Conservation (phyloP, 2,797 vertebrate genomes). For the Bovichtus variegatus region DNA sequence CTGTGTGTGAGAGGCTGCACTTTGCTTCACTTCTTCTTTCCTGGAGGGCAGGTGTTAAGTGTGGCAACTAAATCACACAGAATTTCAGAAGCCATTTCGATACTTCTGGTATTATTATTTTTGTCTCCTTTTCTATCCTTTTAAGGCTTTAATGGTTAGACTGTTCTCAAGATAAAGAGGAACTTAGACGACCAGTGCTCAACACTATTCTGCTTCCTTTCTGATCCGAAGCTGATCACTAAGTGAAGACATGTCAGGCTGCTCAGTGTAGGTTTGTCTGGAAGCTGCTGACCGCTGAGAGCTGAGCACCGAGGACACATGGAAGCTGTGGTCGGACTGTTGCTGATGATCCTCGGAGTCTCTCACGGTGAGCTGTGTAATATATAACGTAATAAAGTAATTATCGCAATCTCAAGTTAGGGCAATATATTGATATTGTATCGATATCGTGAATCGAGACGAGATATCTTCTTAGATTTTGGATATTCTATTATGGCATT, state of each 20-base stretch:
- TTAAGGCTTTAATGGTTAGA: neutral
- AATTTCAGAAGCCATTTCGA: neutral
- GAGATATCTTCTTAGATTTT: no score
- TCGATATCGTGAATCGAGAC: no score
- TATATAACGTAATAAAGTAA: no score
- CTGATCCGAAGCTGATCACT: neutral
- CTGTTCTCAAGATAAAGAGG: neutral
- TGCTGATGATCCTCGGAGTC: slow-evolving; percentile 20
- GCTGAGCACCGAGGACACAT: slow-evolving; percentile 19
- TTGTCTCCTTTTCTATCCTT: no score
- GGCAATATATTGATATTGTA: no score
- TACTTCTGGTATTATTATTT: neutral
- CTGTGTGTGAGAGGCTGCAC: neutral
- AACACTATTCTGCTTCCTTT: neutral
- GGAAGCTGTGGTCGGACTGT: slow-evolving; percentile 28
- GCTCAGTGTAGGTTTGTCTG: neutral
- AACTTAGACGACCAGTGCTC: neutral
- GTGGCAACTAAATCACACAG: no score
- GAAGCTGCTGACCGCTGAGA: neutral
- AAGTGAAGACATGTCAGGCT: neutral
- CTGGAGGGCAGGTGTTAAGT: neutral
- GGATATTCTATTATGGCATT: no score
- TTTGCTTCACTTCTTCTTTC: slow-evolving; percentile 10
- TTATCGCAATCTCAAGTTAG: no score
- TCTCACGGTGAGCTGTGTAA: slow-evolving; percentile 28